Evolutionary conservation across 2,888 invertebrate genomes (phyloP), one percentile per base, ranked within the genome.

Genomic region (Dugesia japonica): DNA sequence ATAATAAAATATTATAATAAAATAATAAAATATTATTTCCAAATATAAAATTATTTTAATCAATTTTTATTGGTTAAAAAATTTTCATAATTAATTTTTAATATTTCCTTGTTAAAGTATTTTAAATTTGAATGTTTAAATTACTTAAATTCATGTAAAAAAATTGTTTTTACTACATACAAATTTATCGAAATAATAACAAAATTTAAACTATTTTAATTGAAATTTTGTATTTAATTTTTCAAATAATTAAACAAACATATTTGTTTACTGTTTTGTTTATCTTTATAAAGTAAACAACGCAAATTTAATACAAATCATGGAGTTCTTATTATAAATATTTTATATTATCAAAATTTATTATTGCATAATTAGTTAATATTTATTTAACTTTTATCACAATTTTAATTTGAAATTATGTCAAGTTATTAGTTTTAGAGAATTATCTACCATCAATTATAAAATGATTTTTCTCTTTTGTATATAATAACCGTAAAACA

Each of bases 201-300:
- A n/a, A n/a, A n/a, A n/a, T n/a, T n/a, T n/a, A n/a, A n/a, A n/a
- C n/a, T n/a, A n/a, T n/a, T n/a, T n/a, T n/a, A n/a, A n/a, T n/a
- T n/a, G n/a, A n/a, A n/a, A n/a, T n/a, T n/a, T n/a, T n/a, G n/a
- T n/a, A n/a, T n/a, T n/a, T n/a, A n/a, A n/a, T n/a, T n/a, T n/a
- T n/a, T n/a, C n/a, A n/a, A 56, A 56, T 56, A 56, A 56, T 56
- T n/a, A 56, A 56, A 56, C 56, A 56, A 56, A 56, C 56, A 56
- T 31, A 31, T 56, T 56, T 56, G 17, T 56, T 56, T 56, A 56
- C 56, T 9, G 17, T 13, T 56, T 56, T 56, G 56, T 56, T 56
- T 56, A 56, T 56, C 23, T 56, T n/a, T 7, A 56, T 56, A n/a
- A 56, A 56, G 56, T 56, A 56, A 56, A 56, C 23, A 56, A 56